Percentiles rank a stretch among this genome's conserved stretches.
These are phyloP conservation scores for Theristicus caerulescens DNA, from an alignment of 2,113 vertebrate genomes.

Conservation along the genomic window DNA sequence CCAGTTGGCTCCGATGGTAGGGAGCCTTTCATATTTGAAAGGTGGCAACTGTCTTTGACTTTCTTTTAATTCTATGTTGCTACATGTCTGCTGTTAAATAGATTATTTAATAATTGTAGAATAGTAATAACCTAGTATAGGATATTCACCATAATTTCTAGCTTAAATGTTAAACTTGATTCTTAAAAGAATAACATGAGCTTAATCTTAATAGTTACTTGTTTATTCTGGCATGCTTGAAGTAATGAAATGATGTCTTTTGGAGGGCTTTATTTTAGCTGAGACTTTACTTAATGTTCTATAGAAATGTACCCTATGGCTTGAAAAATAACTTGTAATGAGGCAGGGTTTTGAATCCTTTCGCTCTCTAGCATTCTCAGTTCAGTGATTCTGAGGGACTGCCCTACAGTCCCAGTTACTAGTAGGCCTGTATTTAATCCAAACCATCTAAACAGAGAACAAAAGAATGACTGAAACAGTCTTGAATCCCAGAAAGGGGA, in stretches of 20 bases:
- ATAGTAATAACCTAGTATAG: background rate
- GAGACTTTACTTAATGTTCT: background rate
- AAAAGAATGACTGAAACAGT: background rate
- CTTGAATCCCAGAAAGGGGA: background rate
- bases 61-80: background rate
- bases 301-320: background rate
- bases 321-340: background rate
- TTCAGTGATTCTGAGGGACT: background rate
- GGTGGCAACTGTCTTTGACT: background rate
- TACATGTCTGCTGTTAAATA: background rate
- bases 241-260: background rate
- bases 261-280: background rate
- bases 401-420: background rate
- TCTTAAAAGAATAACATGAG: background rate
- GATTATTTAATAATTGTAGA: background rate
- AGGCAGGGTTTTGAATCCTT: background rate
- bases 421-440: background rate
- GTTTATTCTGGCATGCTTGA: background rate
- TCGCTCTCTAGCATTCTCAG: background rate
- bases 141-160: background rate
- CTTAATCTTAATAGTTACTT: background rate
- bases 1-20: background rate
- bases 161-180: background rate
- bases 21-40: background rate
- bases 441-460: background rate